Conservation (phyloP, 2,797 vertebrate genomes). For the Notamacropus eugenii region DNA sequence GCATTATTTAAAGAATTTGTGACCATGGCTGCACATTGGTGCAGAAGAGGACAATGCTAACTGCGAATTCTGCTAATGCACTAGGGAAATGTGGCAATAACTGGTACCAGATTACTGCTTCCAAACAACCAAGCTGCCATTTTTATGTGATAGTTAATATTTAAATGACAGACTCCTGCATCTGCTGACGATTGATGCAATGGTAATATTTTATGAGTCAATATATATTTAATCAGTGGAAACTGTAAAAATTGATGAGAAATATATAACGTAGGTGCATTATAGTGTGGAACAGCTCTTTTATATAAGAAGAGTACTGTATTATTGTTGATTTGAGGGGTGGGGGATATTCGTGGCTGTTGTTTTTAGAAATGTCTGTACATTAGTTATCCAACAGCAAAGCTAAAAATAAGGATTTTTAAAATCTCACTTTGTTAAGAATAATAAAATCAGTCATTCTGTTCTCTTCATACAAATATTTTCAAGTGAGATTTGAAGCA, state of each 20-base stretch:
- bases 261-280: conserved; percentile 84
- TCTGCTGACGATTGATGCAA: conserved; percentile 93
- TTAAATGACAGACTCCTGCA: conserved; percentile 92
- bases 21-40: conserved; percentile 66
- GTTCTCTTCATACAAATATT: conserved; percentile 88
- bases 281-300: conserved; percentile 73
- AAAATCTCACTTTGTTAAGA: conserved; percentile 75
- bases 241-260: conserved; percentile 94
- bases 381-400: conserved; percentile 53
- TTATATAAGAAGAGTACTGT: conserved; percentile 74
- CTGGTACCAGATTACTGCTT: conserved; percentile 89
- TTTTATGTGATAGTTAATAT: conserved; percentile 97
- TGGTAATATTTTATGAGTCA: conserved; percentile 94
- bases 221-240: conserved; percentile 94
- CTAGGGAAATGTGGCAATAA: conserved; percentile 84
- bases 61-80: conserved; percentile 78
- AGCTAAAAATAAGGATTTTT: conserved; percentile 71
- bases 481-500: conserved; percentile 88
- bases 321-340: conserved; percentile 66
- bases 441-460: conserved; percentile 84
- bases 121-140: conserved; percentile 94
- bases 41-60: conserved; percentile 69
- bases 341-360: conserved; percentile 35
- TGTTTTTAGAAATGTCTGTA: conserved; percentile 58
- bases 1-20: conserved; percentile 68